Percentiles rank a stretch among this genome's conserved stretches.
Evolutionary conservation across 2,113 vertebrate genomes (phyloP).

Genomic region (Trachemys scripta): DNA sequence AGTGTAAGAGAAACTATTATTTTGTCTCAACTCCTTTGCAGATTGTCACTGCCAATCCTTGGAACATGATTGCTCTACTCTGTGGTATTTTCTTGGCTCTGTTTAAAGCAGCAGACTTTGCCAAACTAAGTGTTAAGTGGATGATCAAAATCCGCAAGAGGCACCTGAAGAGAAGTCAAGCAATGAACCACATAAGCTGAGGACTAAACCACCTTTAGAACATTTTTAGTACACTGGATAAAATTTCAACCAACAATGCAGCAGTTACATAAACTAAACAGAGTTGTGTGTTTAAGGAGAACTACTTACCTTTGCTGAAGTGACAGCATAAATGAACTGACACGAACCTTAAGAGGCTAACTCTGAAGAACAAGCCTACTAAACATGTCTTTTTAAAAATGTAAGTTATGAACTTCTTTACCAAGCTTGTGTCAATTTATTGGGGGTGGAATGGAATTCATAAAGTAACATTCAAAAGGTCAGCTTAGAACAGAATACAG

Average conservation of each 20-base stretch:
- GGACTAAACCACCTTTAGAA: not conserved
- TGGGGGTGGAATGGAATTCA: not conserved
- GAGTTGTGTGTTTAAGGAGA: slow-evolving; percentile 24
- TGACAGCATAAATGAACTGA: not conserved
- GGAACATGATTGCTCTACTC: slow-evolving; percentile 94
- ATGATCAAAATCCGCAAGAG: slow-evolving; percentile 93
- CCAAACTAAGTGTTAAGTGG: slow-evolving; percentile 94
- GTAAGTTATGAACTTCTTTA: not conserved
- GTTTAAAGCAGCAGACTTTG: slow-evolving; percentile 97
- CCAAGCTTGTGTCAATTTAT: not conserved
- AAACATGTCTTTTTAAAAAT: not conserved
- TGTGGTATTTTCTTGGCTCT: slow-evolving; percentile 96
- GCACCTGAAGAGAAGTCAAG: slow-evolving; percentile 85
- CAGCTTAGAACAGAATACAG: not conserved
- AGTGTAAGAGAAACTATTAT: not conserved
- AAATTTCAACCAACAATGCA: not conserved
- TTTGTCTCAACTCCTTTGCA: slow-evolving; percentile 69
- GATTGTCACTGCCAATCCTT: slow-evolving; percentile 96
- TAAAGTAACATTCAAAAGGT: not conserved
- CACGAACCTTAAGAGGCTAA: slow-evolving; percentile 15
- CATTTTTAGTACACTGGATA: not conserved
- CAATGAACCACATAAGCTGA: slow-evolving; percentile 88
- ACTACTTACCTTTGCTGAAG: not conserved
- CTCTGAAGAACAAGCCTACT: slow-evolving; percentile 45
- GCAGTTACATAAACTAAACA: not conserved